These are phyloP conservation scores for Nephrotoma guestfalica DNA, from an alignment of 2,888 invertebrate genomes.

Conservation along the genomic window DNA sequence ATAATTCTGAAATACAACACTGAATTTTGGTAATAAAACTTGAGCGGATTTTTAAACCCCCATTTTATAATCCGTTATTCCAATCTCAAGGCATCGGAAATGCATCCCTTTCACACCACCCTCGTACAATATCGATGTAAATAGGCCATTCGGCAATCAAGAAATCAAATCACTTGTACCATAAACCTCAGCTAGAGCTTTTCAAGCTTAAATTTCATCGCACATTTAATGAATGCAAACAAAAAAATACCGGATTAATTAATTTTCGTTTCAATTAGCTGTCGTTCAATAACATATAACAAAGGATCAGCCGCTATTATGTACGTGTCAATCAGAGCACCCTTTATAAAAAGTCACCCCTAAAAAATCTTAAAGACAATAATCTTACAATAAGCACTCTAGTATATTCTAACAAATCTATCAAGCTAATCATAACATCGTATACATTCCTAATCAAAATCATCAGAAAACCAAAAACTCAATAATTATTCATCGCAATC, in stretches of 20 bases:
- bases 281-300: not conserved
- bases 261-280: not conserved
- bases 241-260: not conserved
- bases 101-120: too few relatives aligned
- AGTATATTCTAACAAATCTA: not conserved
- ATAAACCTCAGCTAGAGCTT: too few relatives aligned
- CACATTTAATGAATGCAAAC: too few relatives aligned
- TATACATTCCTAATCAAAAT: not conserved
- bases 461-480: not conserved
- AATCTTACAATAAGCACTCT: not conserved
- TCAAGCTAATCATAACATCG: not conserved
- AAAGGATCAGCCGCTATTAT: not conserved
- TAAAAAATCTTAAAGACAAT: not conserved
- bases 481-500: not conserved
- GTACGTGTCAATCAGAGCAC: not conserved
- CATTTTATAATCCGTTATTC: too few relatives aligned
- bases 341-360: not conserved
- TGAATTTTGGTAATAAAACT: too few relatives aligned
- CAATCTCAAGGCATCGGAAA: too few relatives aligned
- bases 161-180: too few relatives aligned
- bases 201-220: too few relatives aligned
- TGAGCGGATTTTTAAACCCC: too few relatives aligned
- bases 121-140: too few relatives aligned
- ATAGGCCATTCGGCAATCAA: too few relatives aligned
- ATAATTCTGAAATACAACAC: too few relatives aligned